Percentiles rank a stretch among this genome's conserved stretches.
phyloP scores from a whole-genome alignment of 1,140 invertebrate genomes.

The Rhopalosiphum padi region DNA sequence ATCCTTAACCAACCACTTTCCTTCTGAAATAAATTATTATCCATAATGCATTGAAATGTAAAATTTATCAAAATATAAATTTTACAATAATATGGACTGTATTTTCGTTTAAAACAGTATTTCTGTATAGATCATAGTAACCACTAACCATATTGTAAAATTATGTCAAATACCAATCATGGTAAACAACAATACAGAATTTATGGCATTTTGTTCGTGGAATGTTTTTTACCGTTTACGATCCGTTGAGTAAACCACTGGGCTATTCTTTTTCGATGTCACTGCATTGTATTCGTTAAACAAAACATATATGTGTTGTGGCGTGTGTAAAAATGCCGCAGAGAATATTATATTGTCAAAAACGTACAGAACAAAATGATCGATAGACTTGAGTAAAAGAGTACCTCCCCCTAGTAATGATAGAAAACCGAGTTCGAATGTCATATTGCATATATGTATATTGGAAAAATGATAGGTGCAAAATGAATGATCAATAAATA shows the following conservation, averaged over 20 bases:
- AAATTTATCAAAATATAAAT: too few relatives aligned
- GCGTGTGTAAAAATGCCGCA: background rate
- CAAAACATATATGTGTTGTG: background rate
- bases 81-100: too few relatives aligned
- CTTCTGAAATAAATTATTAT: background rate
- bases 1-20: background rate
- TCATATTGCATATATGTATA: background rate
- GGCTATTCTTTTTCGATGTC: background rate
- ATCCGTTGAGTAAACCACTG: background rate
- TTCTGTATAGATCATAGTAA: too few relatives aligned
- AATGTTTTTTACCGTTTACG: background rate
- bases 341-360: background rate
- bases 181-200: too few relatives aligned
- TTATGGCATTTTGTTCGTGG: too few relatives aligned
- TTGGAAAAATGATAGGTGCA: background rate
- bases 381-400: background rate
- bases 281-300: background rate
- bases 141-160: too few relatives aligned
- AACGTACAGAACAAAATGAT: background rate
- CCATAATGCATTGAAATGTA: background rate
- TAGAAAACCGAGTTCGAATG: background rate
- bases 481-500: background rate
- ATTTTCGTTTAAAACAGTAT: too few relatives aligned
- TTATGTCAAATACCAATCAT: too few relatives aligned
- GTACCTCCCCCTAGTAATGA: background rate